Base-by-base conservation (phyloP, 1,140 invertebrate genomes). In the Anastrepha ludens region DNA sequence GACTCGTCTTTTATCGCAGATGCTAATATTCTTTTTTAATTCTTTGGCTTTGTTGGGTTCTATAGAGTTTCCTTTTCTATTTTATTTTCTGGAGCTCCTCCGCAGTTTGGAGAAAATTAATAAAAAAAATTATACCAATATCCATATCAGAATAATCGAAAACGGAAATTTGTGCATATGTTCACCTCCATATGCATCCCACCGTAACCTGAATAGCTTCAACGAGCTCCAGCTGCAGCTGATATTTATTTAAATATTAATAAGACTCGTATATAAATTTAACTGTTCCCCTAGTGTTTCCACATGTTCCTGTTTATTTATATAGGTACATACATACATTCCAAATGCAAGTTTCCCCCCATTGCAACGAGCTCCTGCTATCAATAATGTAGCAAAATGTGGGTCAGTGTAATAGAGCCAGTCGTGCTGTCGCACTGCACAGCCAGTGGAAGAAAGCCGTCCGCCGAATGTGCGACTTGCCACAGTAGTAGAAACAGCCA, bases 331-430 rank as follows among this genome's bases (percentile, higher is more conserved):
- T 70, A 13, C 29, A 44, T 70, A 29, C 29, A 15, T 74, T 7
- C 17, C 5, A 41, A 47, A 81, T 81, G 47, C 44, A 81, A 29
- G 15, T 81, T 81, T 81, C n/a, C 47, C 60, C 60, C 47, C 74
- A 81, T 17, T 81, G n/a, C 74, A 81, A 47, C 74, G 74, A 11
- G 74, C 17, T 29, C 8, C 74, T 13, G 47, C 50, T 47, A 81
- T 81, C 74, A 50, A 81, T 81, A 55, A 58, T 55, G 47, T 17
- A 81, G 4, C 74, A 3, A 81, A 55, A 81, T 81, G 74, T 81
- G 20, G 74, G 74, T 81, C 74, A 81, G 74, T 81, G 8, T 81
- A 81, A 81, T 55, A 81, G 44, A 81, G 17, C 74, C 74, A 81
- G 74, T 81, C 74, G 44, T n/a, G 6, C 67, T 13, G 4, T 44